Evolutionary conservation across 1,140 invertebrate genomes (phyloP).

Genomic region (Ostrea edulis): DNA sequence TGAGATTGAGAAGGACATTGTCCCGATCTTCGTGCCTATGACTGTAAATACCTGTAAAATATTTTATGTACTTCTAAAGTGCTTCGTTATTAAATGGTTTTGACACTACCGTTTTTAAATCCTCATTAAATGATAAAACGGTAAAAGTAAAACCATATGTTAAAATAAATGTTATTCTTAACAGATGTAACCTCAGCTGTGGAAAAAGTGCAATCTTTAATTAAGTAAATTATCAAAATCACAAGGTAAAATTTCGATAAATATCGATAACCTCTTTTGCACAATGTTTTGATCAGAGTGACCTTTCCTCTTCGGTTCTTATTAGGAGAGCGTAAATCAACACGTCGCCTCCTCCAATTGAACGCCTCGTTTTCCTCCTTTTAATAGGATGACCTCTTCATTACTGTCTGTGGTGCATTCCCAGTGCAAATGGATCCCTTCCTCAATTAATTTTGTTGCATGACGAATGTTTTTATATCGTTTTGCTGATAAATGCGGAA

Average conservation of each 20-base stretch:
- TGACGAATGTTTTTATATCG: conserved; percentile 19
- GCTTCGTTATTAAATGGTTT: conserved; percentile 18
- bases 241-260: not conserved
- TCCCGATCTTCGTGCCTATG: not conserved
- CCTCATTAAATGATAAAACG: conserved; percentile 22
- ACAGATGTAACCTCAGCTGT: conserved; percentile 28
- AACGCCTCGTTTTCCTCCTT: not conserved
- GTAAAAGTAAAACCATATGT: conserved; percentile 30
- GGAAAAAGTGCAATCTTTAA: conserved; percentile 29
- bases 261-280: conserved; percentile 13
- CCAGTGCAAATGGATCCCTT: conserved; percentile 22
- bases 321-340: not conserved
- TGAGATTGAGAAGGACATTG: not conserved
- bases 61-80: conserved; percentile 41
- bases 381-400: not conserved
- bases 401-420: conserved; percentile 3
- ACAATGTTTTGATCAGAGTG: conserved; percentile 15
- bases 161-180: not conserved
- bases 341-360: not conserved
- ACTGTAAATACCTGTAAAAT: conserved; percentile 22
- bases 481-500: conserved; percentile 24
- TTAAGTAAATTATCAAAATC: conserved; percentile 33
- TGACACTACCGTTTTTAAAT: not conserved
- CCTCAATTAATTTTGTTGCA: conserved; percentile 37
- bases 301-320: not conserved